Percentiles rank a stretch among this genome's conserved stretches.
Evolutionary conservation across 2,888 invertebrate genomes (phyloP).

Genomic region (Hoplodrina blanda): DNA sequence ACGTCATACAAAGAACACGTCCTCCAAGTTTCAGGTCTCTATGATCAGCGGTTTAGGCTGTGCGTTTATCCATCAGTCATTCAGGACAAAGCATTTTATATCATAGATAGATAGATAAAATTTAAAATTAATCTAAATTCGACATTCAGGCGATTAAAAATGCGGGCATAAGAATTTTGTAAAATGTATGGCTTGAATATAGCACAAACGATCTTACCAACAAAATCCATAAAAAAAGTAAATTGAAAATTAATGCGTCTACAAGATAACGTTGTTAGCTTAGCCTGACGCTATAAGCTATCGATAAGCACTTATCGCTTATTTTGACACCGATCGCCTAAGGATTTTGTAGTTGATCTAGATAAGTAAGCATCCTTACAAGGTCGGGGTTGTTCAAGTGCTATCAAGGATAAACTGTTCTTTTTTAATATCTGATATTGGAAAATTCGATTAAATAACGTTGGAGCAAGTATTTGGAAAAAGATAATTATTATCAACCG

Average conservation of each 20-base stretch:
- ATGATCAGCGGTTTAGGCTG: no score
- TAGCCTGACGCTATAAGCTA: conserved; percentile 5
- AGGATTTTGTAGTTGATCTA: conserved; percentile 31
- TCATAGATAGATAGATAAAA: no score
- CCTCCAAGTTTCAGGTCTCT: no score
- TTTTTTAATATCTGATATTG: not conserved
- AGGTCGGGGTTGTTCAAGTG: not conserved
- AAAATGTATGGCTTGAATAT: no score
- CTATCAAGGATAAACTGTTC: conserved; percentile 21
- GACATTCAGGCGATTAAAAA: no score
- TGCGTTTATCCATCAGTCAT: no score
- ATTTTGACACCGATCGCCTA: conserved; percentile 26
- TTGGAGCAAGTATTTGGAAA: not conserved
- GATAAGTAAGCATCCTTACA: conserved; percentile 25
- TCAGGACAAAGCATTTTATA: no score
- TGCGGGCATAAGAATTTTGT: no score
- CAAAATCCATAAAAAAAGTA: not conserved
- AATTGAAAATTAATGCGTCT: conserved; percentile 13
- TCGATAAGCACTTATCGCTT: conserved; percentile 46
- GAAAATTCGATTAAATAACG: not conserved
- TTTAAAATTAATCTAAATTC: no score
- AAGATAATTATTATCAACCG: not conserved
- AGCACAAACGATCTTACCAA: not conserved
- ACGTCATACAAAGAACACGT: no score
- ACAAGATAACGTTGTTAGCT: conserved; percentile 17